Percentiles rank a stretch among this genome's conserved stretches.
Evolutionary conservation across 2,797 vertebrate genomes (phyloP).

Genomic region (Synaphobranchus kaupii): DNA sequence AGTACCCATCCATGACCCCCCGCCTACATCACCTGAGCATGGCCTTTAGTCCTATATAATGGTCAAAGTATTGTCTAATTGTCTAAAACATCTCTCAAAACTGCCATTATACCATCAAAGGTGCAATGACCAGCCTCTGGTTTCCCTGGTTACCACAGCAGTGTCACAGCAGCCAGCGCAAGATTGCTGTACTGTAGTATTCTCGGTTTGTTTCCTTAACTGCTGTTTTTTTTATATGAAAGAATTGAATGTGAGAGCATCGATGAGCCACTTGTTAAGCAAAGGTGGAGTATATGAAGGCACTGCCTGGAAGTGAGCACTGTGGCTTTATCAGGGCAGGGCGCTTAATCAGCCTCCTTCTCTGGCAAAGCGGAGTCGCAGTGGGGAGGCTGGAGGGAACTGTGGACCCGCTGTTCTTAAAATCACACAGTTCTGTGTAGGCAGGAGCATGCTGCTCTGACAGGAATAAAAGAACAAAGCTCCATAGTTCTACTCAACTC

Average conservation of each 20-base stretch:
- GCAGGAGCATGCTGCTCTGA: background rate
- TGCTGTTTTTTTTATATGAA: background rate
- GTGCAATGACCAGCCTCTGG: background rate
- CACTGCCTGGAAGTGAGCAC: background rate
- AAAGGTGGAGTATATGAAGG: background rate
- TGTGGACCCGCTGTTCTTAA: constrained; percentile 27
- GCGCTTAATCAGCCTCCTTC: constrained; percentile 31
- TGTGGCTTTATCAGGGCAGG: background rate
- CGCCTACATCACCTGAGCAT: too few species aligned
- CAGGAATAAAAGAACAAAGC: background rate
- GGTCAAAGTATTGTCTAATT: background rate
- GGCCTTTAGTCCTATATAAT: too few species aligned
- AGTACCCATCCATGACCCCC: too few species aligned
- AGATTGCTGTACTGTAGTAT: background rate
- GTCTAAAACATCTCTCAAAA: background rate
- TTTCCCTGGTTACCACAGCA: background rate
- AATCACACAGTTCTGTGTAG: constrained; percentile 32
- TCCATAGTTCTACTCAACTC: background rate
- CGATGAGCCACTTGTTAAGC: background rate
- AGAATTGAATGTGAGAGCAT: too few species aligned
- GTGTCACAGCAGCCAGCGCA: background rate
- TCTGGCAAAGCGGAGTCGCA: constrained; percentile 30
- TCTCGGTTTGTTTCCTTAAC: background rate
- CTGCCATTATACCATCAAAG: background rate
- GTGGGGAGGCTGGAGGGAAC: constrained; percentile 9